Evolutionary conservation across 1,140 invertebrate species (phyloP).

Genomic region (Pomphorhynchus laevis): DNA sequence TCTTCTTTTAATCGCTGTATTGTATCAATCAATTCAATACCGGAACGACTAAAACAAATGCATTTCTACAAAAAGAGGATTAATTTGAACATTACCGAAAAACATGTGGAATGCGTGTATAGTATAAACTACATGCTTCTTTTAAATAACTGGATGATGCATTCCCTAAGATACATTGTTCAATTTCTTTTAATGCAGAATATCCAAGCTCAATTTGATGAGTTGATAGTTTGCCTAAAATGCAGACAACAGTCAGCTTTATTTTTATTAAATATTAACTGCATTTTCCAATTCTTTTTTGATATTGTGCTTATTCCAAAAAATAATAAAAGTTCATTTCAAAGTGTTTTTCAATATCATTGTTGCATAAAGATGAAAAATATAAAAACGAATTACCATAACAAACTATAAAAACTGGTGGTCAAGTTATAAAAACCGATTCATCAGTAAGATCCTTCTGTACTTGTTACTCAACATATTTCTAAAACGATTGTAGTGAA

Average conservation of each 20-base stretch:
- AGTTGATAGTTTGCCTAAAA: slow-evolving; percentile 18
- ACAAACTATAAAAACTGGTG: no score
- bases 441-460: no score
- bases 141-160: slow-evolving; percentile 14
- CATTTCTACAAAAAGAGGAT: neutral
- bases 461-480: no score
- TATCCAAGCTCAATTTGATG: slow-evolving; percentile 18
- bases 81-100: slow-evolving; percentile 14
- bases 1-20: neutral
- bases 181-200: slow-evolving; percentile 17
- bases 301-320: no score
- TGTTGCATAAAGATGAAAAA: neutral
- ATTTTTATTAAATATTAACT: no score
- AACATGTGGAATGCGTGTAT: slow-evolving; percentile 18
- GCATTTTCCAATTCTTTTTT: no score
- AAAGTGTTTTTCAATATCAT: neutral
- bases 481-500: no score
- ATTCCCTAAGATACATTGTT: slow-evolving; percentile 14
- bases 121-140: slow-evolving; percentile 17
- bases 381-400: slow-evolving; percentile 4
- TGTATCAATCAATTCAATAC: neutral
- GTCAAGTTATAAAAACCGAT: no score
- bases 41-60: neutral
- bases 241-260: no score
- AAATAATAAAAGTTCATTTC: slow-evolving; percentile 1